phyloP scores from a whole-genome alignment of 2,888 invertebrate species.

The Apomyelois bistriatella region DNA sequence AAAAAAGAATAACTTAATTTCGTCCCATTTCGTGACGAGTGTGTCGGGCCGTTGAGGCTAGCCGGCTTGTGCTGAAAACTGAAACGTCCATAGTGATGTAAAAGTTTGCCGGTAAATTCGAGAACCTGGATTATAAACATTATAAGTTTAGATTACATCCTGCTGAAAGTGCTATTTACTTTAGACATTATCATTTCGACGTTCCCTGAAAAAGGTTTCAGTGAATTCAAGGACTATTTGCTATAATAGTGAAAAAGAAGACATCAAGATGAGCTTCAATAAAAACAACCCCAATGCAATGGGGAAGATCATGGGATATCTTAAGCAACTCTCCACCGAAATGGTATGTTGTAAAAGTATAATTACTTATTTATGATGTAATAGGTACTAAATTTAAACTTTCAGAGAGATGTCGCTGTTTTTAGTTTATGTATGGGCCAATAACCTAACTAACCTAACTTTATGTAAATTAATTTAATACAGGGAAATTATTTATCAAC shows the following conservation, averaged over 20 bases:
- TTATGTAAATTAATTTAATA: background rate
- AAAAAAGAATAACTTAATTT: background rate
- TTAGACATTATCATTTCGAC: constrained; percentile 68
- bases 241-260: constrained; percentile 29
- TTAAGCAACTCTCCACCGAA: constrained; percentile 74
- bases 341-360: constrained; percentile 56
- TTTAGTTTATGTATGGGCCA: background rate
- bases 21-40: background rate
- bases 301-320: constrained; percentile 75
- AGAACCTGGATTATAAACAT: constrained; percentile 65
- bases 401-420: background rate
- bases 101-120: constrained; percentile 47
- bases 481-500: background rate
- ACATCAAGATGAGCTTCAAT: constrained; percentile 74
- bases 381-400: background rate
- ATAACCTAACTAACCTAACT: background rate
- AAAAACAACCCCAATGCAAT: constrained; percentile 74
- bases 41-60: constrained; percentile 3
- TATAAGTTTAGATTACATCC: constrained; percentile 41
- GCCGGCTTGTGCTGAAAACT: constrained; percentile 10
- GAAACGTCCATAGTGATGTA: constrained; percentile 44
- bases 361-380: no score
- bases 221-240: constrained; percentile 27
- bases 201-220: constrained; percentile 54
- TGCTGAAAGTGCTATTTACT: constrained; percentile 42